Percentiles rank a stretch among this genome's conserved stretches.
Conservation (phyloP, 2,113 vertebrate genomes). For the Canis aureus region DNA sequence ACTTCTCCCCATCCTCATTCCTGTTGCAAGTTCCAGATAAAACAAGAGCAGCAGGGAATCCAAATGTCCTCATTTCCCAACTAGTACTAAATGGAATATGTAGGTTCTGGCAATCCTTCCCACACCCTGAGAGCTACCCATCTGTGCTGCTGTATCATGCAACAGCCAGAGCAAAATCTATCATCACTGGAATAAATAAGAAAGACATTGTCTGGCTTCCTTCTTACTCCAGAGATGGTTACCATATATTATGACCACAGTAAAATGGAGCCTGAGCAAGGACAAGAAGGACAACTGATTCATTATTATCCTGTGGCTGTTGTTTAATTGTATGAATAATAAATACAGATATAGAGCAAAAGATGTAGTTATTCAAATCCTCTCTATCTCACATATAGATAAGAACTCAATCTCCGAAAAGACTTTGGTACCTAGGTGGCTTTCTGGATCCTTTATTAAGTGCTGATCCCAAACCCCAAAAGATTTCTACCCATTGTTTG, state of each 20-base stretch:
- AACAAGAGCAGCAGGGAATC: conserved; percentile 53
- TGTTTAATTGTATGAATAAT: background rate
- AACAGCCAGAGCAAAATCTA: background rate
- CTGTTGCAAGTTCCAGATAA: background rate
- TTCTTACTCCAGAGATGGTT: background rate
- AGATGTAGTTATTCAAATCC: background rate
- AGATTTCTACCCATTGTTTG: background rate
- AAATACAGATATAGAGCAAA: background rate
- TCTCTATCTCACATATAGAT: background rate
- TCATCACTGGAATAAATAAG: background rate
- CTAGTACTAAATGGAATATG: background rate
- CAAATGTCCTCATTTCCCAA: conserved; percentile 36
- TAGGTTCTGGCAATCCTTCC: background rate
- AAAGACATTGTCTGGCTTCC: background rate
- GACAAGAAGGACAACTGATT: background rate
- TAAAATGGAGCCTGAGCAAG: background rate
- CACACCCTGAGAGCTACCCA: background rate
- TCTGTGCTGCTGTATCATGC: rapidly evolving
- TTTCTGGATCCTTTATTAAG: background rate
- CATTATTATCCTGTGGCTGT: background rate
- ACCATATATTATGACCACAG: background rate
- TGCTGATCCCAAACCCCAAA: background rate
- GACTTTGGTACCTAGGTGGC: background rate
- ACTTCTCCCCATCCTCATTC: background rate
- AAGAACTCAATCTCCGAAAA: background rate